Evolutionary conservation across 2,113 vertebrate genomes (phyloP).

Genomic region (Aplodontia rufa): DNA sequence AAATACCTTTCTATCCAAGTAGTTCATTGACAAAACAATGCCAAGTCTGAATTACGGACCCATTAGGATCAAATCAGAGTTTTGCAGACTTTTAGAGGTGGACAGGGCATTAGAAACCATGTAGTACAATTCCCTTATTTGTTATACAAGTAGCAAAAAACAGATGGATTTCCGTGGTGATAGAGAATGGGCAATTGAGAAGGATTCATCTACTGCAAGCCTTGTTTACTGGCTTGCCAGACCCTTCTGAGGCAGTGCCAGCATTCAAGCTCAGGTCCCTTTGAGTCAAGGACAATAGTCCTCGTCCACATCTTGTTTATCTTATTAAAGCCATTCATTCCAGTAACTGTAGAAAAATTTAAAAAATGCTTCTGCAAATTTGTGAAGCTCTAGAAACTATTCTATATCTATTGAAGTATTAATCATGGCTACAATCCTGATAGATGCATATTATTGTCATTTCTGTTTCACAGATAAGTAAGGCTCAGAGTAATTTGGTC

Average conservation of each 20-base stretch:
- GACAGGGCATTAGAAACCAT: neutral
- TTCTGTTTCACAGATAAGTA: neutral
- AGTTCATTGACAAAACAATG: neutral
- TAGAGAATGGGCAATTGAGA: neutral
- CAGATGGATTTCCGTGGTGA: neutral
- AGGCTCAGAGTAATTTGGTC: neutral
- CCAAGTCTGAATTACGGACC: neutral
- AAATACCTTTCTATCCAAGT: neutral
- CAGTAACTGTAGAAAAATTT: neutral
- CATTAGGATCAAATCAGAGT: neutral
- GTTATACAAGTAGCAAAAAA: neutral
- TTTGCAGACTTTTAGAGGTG: neutral
- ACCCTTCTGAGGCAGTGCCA: neutral
- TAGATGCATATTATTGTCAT: neutral
- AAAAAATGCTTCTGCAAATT: neutral
- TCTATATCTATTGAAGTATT: neutral
- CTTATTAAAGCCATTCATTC: neutral
- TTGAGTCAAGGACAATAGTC: neutral
- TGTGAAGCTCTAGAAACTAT: neutral
- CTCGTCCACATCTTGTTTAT: neutral
- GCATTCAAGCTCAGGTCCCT: neutral
- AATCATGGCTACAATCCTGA: neutral
- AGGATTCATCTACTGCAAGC: neutral
- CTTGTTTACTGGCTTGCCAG: neutral
- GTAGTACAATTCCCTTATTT: neutral